A percentile compares a stretch with the other conserved stretches of the same genome.
phyloP scores from a whole-genome alignment of 1,140 invertebrate species.

The Diabrotica virgifera region DNA sequence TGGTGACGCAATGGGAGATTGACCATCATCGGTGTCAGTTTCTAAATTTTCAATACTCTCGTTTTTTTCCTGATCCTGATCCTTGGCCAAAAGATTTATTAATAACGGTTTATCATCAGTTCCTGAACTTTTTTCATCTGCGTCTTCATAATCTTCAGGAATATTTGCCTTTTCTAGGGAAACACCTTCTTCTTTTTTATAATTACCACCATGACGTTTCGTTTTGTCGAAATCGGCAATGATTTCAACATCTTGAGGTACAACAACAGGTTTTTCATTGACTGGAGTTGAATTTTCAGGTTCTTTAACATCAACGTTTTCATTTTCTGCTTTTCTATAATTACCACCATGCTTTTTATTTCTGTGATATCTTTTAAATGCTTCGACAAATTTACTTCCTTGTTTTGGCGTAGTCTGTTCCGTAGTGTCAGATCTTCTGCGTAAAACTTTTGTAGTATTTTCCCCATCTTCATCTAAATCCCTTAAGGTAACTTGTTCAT shows the following conservation, averaged over 20 bases:
- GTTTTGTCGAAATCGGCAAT: conserved; percentile 23
- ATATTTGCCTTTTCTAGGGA: not conserved
- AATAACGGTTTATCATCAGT: not conserved
- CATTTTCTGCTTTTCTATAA: conserved; percentile 18
- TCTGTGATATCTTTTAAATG: conserved; percentile 24
- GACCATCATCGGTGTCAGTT: not conserved
- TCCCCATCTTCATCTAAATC: conserved; percentile 23
- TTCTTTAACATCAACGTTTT: not conserved
- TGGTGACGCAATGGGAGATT: no score
- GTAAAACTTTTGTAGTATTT: conserved; percentile 24
- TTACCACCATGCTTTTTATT: conserved; percentile 28
- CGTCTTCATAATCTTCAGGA: not conserved
- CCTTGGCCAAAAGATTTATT: not conserved
- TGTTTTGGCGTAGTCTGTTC: not conserved
- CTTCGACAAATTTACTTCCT: conserved; percentile 22
- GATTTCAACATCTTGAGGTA: conserved; percentile 23
- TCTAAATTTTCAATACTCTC: not conserved
- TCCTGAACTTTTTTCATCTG: not conserved
- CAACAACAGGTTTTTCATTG: not conserved
- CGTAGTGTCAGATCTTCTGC: conserved; percentile 22
- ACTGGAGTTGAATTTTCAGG: not conserved
- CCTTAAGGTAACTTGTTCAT: conserved; percentile 23
- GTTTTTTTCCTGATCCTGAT: not conserved
- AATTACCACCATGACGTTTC: conserved; percentile 22
- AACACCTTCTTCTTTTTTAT: conserved; percentile 9